These are phyloP conservation scores for Drosophila cracens DNA, from an alignment of 2,888 invertebrate species.

Conservation along the genomic window DNA sequence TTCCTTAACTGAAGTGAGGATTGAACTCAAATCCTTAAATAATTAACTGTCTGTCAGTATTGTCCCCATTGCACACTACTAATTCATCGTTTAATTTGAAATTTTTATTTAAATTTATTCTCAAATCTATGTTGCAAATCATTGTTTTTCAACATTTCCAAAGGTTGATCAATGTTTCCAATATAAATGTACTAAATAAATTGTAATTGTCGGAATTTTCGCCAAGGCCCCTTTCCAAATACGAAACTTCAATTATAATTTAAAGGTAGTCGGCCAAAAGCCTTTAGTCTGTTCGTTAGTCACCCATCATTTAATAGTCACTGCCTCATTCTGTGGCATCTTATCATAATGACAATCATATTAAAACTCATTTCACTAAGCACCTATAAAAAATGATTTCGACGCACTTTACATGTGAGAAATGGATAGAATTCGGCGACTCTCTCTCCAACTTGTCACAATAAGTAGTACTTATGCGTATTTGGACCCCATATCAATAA, in stretches of 20 bases:
- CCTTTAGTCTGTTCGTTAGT: background rate
- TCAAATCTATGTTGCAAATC: background rate
- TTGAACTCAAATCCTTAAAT: background rate
- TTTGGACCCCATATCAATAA: slow-evolving; percentile 65
- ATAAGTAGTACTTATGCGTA: slow-evolving; percentile 24
- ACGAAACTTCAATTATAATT: background rate
- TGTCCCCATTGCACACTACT: background rate
- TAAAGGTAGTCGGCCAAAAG: background rate
- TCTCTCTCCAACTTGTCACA: slow-evolving; percentile 7
- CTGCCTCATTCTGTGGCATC: background rate
- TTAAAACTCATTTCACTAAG: slow-evolving; percentile 14
- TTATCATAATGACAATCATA: slow-evolving; percentile 31
- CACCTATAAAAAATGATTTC: slow-evolving; percentile 36
- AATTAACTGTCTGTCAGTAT: too few species aligned
- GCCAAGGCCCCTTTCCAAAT: background rate
- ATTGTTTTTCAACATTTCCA: too few species aligned
- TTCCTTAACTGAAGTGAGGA: background rate
- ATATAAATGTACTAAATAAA: background rate
- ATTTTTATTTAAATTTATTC: background rate
- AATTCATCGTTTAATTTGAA: background rate
- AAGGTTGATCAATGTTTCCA: background rate
- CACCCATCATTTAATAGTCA: background rate
- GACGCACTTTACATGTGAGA: slow-evolving; percentile 25
- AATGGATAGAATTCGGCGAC: slow-evolving; percentile 29
- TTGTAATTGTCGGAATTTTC: background rate